Conservation (phyloP, 2,888 invertebrate genomes). For the Tolmerus cingulatus region DNA sequence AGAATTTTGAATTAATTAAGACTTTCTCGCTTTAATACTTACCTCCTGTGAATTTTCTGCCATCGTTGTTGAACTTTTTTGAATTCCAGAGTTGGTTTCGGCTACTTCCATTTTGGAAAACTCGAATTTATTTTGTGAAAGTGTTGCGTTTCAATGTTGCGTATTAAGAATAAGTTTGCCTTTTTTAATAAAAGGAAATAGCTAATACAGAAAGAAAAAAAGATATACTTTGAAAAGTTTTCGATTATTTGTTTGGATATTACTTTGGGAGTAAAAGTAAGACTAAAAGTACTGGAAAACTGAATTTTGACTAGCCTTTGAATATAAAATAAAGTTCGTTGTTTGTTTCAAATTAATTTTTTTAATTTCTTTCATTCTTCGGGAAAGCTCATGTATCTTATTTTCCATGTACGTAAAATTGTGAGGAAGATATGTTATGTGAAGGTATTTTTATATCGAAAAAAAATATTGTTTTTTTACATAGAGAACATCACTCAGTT, state of each 20-base stretch:
- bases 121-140: neutral
- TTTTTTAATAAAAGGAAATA: neutral
- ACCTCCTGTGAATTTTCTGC: constrained; percentile 51
- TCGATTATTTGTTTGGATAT: neutral
- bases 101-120: constrained; percentile 50
- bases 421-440: neutral
- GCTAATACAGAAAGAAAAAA: neutral
- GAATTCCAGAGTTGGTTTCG: constrained; percentile 50
- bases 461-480: neutral
- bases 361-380: neutral
- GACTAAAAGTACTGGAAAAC: no score
- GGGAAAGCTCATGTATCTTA: neutral
- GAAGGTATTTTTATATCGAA: neutral
- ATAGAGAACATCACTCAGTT: neutral
- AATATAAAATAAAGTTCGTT: neutral
- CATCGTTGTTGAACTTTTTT: constrained; percentile 50
- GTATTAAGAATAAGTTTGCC: neutral
- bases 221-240: neutral
- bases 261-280: neutral
- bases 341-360: neutral
- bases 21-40: neutral
- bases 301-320: no score
- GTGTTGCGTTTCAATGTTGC: neutral
- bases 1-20: neutral
- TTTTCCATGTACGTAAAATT: neutral